Evolutionary conservation across 2,113 vertebrate genomes (phyloP).

Genomic region (Erythrolamprus reginae): DNA sequence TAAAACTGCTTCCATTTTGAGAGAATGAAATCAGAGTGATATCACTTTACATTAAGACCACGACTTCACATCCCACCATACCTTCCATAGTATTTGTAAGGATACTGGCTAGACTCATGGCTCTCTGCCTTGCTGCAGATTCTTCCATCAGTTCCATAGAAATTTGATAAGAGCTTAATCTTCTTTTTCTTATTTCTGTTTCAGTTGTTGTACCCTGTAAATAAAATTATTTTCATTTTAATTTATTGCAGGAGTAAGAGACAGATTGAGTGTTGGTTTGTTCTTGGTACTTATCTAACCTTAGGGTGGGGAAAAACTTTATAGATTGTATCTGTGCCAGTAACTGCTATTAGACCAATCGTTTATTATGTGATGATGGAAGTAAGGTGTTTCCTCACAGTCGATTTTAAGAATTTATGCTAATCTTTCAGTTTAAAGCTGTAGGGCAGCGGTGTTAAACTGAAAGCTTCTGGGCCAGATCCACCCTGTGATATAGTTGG

Average conservation of each 20-base stretch:
- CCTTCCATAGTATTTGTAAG: constrained; percentile 95
- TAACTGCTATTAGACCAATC: not conserved
- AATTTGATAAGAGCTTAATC: constrained; percentile 77
- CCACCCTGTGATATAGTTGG: no score
- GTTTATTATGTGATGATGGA: not conserved
- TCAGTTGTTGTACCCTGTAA: constrained; percentile 84
- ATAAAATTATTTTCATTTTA: constrained; percentile 39
- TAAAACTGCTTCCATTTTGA: not conserved
- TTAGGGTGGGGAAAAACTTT: not conserved
- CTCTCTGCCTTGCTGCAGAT: constrained; percentile 80
- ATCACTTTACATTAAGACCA: not conserved
- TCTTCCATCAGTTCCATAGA: constrained; percentile 83
- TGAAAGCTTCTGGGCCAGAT: no score
- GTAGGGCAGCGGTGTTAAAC: not conserved
- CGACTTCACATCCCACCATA: constrained; percentile 50
- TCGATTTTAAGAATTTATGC: not conserved
- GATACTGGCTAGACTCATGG: constrained; percentile 87
- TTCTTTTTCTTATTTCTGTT: constrained; percentile 80
- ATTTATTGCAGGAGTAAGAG: not conserved
- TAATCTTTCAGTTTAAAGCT: not conserved
- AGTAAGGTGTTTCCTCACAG: not conserved
- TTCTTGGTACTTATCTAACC: not conserved
- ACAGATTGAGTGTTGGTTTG: constrained; percentile 26
- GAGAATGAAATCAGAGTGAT: not conserved
- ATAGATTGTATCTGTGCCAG: not conserved